These are phyloP conservation scores for Deroplatys truncata DNA, from an alignment of 2,888 invertebrate species.

Conservation along the genomic window DNA sequence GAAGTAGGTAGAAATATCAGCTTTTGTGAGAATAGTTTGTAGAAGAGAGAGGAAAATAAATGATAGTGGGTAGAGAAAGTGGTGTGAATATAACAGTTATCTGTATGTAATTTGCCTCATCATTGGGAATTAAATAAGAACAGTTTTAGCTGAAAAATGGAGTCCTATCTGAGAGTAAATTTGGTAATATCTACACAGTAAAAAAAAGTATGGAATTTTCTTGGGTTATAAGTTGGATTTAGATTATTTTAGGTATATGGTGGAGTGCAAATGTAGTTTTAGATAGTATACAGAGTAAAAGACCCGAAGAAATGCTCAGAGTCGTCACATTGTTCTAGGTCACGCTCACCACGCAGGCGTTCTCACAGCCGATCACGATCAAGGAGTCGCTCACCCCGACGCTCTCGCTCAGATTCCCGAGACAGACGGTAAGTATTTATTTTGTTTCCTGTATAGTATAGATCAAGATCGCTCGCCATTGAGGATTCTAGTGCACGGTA, in stretches of 20 bases:
- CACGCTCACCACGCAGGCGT: constrained; percentile 28
- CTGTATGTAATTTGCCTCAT: too few species aligned
- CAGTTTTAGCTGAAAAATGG: too few species aligned
- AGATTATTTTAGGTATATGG: background rate
- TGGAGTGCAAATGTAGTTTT: background rate
- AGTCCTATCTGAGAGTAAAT: too few species aligned
- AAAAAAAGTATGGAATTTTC: too few species aligned
- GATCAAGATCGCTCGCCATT: background rate
- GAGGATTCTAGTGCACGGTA: background rate
- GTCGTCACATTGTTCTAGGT: constrained; percentile 18
- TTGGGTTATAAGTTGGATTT: too few species aligned
- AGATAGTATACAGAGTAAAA: background rate
- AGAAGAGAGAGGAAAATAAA: too few species aligned
- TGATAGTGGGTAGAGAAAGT: too few species aligned
- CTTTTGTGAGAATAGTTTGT: too few species aligned
- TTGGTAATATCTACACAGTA: too few species aligned
- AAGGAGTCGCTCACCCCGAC: constrained; percentile 26
- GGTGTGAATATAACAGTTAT: too few species aligned
- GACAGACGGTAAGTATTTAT: constrained; percentile 26
- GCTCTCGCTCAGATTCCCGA: constrained; percentile 29
- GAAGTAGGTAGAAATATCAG: too few species aligned
- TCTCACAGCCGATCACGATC: constrained; percentile 28
- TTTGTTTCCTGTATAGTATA: background rate
- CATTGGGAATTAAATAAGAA: too few species aligned
- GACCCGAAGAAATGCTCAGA: background rate